Percentiles rank a stretch among this genome's conserved stretches.
phyloP scores from a whole-genome alignment of 2,113 vertebrate genomes.

The Pavo muticus region DNA sequence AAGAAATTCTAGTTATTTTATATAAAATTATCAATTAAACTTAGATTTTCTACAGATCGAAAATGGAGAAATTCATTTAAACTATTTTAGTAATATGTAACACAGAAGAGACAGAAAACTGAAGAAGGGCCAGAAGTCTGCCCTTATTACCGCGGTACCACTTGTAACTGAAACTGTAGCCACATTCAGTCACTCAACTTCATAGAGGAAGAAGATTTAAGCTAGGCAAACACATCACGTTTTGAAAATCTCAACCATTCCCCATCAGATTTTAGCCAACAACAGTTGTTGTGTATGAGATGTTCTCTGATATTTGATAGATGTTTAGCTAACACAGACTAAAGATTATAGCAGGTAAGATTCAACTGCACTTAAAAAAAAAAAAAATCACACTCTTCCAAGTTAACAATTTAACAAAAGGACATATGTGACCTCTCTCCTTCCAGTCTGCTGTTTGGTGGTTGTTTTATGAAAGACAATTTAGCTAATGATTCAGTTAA shows the following conservation, averaged over 20 bases:
- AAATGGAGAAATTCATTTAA: not conserved
- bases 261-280: not conserved
- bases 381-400: not conserved
- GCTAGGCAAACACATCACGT: not conserved
- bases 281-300: fast-evolving
- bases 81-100: not conserved
- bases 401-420: not conserved
- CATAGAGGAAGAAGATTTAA: not conserved
- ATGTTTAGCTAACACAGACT: not conserved
- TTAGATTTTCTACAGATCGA: not conserved
- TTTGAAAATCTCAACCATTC: not conserved
- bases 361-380: not conserved
- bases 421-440: not conserved
- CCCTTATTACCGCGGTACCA: not conserved
- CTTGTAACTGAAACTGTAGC: not conserved
- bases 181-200: not conserved
- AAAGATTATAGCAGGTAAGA: not conserved
- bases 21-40: not conserved
- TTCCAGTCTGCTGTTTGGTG: not conserved
- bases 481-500: conserved; percentile 22
- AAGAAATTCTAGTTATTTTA: not conserved
- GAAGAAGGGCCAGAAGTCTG: not conserved
- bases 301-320: not conserved
- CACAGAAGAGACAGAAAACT: not conserved
- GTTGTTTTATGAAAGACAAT: not conserved